These are phyloP conservation scores for Pelobates cultripes DNA, from an alignment of 2,797 vertebrate species.

Conservation along the genomic window DNA sequence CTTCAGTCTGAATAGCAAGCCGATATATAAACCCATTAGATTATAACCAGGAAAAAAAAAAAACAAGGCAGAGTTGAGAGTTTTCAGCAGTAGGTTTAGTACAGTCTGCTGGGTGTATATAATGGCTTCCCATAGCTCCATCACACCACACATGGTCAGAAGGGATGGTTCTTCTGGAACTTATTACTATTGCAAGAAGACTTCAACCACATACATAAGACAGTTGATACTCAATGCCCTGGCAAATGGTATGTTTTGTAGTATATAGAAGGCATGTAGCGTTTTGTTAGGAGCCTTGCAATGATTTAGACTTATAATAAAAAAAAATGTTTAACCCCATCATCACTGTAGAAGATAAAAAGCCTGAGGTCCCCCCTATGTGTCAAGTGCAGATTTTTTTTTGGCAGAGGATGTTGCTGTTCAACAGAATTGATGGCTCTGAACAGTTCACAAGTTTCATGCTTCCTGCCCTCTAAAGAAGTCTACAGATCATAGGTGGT, in stretches of 20 bases:
- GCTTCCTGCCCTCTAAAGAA: slow-evolving; percentile 82
- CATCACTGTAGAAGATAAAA: not conserved
- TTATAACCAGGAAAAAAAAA: not conserved
- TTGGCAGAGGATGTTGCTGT: slow-evolving; percentile 59
- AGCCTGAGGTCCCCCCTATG: not conserved
- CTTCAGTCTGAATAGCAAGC: not conserved
- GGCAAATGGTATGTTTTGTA: not conserved
- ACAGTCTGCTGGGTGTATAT: not conserved
- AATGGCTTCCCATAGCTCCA: not conserved
- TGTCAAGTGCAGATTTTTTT: slow-evolving; percentile 25
- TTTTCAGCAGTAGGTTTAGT: not conserved
- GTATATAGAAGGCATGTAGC: not conserved
- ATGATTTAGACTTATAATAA: not conserved
- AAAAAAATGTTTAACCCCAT: not conserved
- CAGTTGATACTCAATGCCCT: not conserved
- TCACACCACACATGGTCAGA: not conserved
- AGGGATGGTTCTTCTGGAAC: not conserved
- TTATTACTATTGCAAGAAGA: not conserved
- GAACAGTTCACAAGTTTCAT: slow-evolving; percentile 88
- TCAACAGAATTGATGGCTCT: slow-evolving; percentile 62
- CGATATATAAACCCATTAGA: slow-evolving; percentile 1
- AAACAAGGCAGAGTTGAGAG: not conserved
- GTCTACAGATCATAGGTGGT: slow-evolving; percentile 82
- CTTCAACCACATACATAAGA: not conserved
- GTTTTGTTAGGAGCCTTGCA: not conserved